A percentile compares a stretch with the other conserved stretches of the same genome.
Evolutionary conservation across 2,113 vertebrate genomes (phyloP).

Genomic region (Ceratotherium simum): DNA sequence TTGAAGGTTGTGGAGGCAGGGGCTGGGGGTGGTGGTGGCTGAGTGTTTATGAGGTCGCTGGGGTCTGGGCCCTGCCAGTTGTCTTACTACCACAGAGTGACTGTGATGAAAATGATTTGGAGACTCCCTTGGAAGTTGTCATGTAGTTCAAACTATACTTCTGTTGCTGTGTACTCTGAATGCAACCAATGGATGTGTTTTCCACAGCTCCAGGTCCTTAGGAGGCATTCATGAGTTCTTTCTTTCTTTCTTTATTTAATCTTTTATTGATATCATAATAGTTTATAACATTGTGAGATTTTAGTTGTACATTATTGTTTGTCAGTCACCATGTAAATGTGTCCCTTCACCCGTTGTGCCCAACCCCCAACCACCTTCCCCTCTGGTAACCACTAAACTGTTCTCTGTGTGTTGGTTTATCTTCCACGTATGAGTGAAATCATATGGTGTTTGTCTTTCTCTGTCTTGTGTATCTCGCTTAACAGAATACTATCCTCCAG

Average conservation of each 20-base stretch:
- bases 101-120: background rate
- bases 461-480: no score
- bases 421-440: no score
- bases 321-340: no score
- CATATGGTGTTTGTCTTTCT: no score
- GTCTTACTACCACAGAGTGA: background rate
- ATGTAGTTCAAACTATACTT: background rate
- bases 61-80: background rate
- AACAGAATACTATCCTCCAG: no score
- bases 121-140: background rate
- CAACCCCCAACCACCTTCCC: no score
- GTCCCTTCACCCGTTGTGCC: no score
- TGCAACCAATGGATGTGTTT: background rate
- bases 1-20: background rate
- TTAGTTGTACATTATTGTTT: no score
- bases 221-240: background rate
- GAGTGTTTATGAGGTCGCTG: background rate
- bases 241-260: background rate
- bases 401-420: no score
- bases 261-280: no score
- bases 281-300: no score
- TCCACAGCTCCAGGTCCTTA: background rate
- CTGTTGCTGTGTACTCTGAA: background rate
- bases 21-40: background rate
- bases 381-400: no score